Base-by-base conservation (phyloP, 2,888 invertebrate species). In the Mactromeris polynyma region DNA sequence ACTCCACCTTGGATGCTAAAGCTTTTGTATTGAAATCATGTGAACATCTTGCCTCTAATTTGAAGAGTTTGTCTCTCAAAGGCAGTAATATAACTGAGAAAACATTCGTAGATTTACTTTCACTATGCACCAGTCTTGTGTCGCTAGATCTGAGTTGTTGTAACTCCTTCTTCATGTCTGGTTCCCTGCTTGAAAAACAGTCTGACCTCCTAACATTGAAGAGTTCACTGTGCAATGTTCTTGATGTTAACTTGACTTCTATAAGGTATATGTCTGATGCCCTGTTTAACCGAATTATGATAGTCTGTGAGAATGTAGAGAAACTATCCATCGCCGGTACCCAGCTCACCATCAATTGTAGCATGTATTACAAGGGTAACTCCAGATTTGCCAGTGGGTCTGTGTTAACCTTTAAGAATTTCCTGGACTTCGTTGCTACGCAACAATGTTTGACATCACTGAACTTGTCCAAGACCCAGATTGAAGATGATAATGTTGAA, bases 221-320 rank as follows among this genome's bases (percentile, higher is more conserved):
- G 73, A 36, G 83, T 7, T 88, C 89, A 1, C 90, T 96, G 64
- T 81, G 86, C 87, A 97, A 97, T 90, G 96, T 98, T 19, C 97
- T 97, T 90, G 97, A 97, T 84, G 96, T 98, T 38, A 98, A 97
- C 86, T 96, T 98, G 86, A 97, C 97, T 33, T 97, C 97, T 64
- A 98, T 98, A 95, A 97, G 98, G 91, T 98, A 98, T 96, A 97
- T 98, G 58, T 98, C 98, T 2, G 98, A 98, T 97, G 98, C 98
- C n/a, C 97, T 98, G 19, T 97, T 98, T 83, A 97, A 97, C 94
- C 97, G 98, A 94, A 97, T 98, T 94, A 97, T 97, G 2, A 97
- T 97, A 11, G 97, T 98, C 19, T 97, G 98, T 91, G 97, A 97
- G 77, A 97, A 97, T 86, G 95, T 98, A 31, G 97, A 97, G 89